Conservation (phyloP, 1,140 invertebrate genomes). For the Potamilus streckersoni region DNA sequence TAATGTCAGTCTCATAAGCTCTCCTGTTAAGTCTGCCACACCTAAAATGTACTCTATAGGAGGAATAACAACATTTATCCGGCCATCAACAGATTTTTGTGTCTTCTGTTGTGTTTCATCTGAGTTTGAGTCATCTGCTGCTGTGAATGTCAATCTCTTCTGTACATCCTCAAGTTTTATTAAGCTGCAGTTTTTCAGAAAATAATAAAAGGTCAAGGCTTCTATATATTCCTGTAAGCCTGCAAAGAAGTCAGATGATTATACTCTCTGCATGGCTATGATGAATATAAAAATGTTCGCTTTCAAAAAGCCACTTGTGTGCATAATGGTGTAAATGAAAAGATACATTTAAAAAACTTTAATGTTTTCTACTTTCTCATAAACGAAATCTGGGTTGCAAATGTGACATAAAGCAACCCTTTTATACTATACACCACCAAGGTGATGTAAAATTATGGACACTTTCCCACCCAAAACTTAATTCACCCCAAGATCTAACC, state of each 20-base stretch:
- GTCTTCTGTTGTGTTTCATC: not conserved
- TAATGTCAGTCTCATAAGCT: conserved; percentile 90
- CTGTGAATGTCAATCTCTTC: conserved; percentile 56
- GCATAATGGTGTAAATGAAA: too few species aligned
- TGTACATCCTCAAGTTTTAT: conserved; percentile 70
- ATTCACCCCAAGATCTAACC: too few species aligned
- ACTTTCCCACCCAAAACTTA: too few species aligned
- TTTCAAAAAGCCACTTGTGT: not conserved
- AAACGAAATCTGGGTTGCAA: too few species aligned
- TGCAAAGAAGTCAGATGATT: conserved; percentile 41
- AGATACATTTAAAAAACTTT: too few species aligned
- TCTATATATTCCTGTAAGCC: conserved; percentile 92
- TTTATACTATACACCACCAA: too few species aligned
- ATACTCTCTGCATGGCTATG: conserved; percentile 1
- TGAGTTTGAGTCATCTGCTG: not conserved
- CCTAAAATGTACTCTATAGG: conserved; percentile 84
- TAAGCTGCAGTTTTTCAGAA: conserved; percentile 69
- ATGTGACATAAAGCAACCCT: too few species aligned
- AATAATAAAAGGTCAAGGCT: conserved; percentile 82
- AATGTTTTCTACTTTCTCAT: too few species aligned
- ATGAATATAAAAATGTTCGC: not conserved
- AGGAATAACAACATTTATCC: conserved; percentile 68
- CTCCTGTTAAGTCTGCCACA: conserved; percentile 88
- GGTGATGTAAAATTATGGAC: too few species aligned
- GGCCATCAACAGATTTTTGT: not conserved